Conservation (phyloP, 2,113 vertebrate species). For the Penelope pileata region DNA sequence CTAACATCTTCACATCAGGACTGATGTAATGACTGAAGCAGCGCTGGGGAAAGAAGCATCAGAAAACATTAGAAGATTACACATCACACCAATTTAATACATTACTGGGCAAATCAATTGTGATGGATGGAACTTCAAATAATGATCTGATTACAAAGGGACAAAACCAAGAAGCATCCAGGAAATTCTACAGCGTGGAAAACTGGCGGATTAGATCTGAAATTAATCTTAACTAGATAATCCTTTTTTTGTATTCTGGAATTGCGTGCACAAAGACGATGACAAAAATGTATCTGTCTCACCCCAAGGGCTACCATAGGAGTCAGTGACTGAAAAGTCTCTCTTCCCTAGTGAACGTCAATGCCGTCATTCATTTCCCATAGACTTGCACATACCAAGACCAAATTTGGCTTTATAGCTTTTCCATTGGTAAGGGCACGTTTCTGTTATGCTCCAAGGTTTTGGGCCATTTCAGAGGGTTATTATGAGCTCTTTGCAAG, state of each 20-base stretch:
- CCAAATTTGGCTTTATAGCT: background rate
- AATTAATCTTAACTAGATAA: constrained; percentile 13
- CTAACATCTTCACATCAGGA: background rate
- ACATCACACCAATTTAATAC: background rate
- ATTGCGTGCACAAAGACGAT: background rate
- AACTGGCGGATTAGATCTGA: constrained; percentile 20
- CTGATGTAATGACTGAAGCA: background rate
- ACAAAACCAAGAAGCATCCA: background rate
- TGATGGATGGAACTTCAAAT: constrained; percentile 25
- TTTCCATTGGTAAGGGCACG: background rate
- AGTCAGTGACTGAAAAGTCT: background rate
- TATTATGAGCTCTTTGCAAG: background rate
- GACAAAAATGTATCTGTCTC: background rate
- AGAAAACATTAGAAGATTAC: background rate
- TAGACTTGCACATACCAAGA: background rate
- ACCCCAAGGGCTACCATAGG: background rate
- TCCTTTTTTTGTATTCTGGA: background rate
- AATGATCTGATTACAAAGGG: constrained; percentile 38
- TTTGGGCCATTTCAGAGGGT: background rate
- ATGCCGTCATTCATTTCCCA: background rate
- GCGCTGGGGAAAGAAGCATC: background rate
- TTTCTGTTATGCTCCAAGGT: background rate
- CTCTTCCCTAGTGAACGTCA: background rate
- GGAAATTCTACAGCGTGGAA: constrained; percentile 2
- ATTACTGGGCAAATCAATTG: constrained; percentile 36